Evolutionary conservation across 2,888 invertebrate genomes (phyloP).

Genomic region (Phanerotoma sp.): DNA sequence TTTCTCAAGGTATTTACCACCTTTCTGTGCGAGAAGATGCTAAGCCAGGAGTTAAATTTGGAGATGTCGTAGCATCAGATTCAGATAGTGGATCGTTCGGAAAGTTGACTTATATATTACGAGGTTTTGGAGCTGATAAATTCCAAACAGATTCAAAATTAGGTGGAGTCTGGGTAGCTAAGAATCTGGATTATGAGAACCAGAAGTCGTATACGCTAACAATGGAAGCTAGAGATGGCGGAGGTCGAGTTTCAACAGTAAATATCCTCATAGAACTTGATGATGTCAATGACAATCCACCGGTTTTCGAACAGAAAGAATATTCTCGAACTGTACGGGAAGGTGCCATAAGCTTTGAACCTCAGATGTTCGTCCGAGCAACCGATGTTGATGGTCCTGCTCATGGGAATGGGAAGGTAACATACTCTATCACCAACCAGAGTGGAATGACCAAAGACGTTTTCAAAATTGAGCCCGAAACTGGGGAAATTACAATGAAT

Average conservation of each 20-base stretch:
- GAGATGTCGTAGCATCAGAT: slow-evolving; percentile 70
- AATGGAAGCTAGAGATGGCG: slow-evolving; percentile 79
- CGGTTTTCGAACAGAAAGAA: slow-evolving; percentile 69
- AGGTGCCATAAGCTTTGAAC: slow-evolving; percentile 74
- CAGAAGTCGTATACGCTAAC: slow-evolving; percentile 79
- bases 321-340: slow-evolving; percentile 77
- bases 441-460: slow-evolving; percentile 68
- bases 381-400: slow-evolving; percentile 73
- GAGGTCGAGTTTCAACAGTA: slow-evolving; percentile 70
- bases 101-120: slow-evolving; percentile 70
- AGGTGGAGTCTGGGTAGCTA: slow-evolving; percentile 70
- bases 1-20: slow-evolving; percentile 65
- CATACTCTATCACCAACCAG: slow-evolving; percentile 68
- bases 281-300: slow-evolving; percentile 78
- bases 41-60: slow-evolving; percentile 64
- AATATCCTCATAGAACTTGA: slow-evolving; percentile 71
- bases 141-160: slow-evolving; percentile 69
- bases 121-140: slow-evolving; percentile 78
- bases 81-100: slow-evolving; percentile 74
- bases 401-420: slow-evolving; percentile 70
- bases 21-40: slow-evolving; percentile 70
- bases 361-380: slow-evolving; percentile 76
- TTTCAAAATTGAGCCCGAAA: slow-evolving; percentile 64
- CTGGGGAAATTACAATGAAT: slow-evolving; percentile 70
- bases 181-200: slow-evolving; percentile 73